Base-by-base conservation (phyloP, 2,888 invertebrate genomes). In the Meiosimyza decipiens region DNA sequence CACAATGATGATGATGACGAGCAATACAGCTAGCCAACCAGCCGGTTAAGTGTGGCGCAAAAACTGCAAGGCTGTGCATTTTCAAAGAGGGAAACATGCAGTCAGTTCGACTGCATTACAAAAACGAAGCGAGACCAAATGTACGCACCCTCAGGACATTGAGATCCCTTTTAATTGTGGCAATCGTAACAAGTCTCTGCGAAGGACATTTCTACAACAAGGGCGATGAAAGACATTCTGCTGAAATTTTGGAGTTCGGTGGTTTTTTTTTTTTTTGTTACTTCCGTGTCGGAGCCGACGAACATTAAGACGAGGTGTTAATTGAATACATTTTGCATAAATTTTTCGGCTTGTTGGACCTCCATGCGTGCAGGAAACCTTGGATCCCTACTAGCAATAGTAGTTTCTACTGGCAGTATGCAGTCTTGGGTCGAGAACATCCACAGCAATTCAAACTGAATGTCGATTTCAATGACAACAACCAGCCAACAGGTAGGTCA, bases 301-400 rank as follows among this genome's bases (percentile, higher is more conserved):
- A 74, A 74, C 79, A 71, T 74, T 77, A 77, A 74, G 74, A 75
- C 74, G 74, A 85, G 85, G 85, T 85, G 85, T 86, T 86, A 85
- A 85, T 86, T 85, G 86, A 86, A 85, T 85, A 84, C 85, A 83
- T 83, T 86, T 85, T 86, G 86, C 85, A 85, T 86, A 85, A 83
- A 82, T 82, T 80, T 79, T 79, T 76, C 77, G 76, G 75, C 75
- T 74, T 73, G 69, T 71, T 71, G 73, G 76, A 72, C 73, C 75
- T 74, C 73, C 73, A 69, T 40, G 40, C 40, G 55, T 76, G 70
- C 66, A 54, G 71, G 64, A 57, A 70, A 18, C 66, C 13, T 7
- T 40, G 40, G 40, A 40, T 40, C 40, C 40, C 40, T 40, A 40
- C 9, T 40, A 9, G 7, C 40, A 40, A 40, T 40, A 40, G 40